Evolutionary conservation across 2,113 vertebrate species (phyloP).

Genomic region (Charina bottae): DNA sequence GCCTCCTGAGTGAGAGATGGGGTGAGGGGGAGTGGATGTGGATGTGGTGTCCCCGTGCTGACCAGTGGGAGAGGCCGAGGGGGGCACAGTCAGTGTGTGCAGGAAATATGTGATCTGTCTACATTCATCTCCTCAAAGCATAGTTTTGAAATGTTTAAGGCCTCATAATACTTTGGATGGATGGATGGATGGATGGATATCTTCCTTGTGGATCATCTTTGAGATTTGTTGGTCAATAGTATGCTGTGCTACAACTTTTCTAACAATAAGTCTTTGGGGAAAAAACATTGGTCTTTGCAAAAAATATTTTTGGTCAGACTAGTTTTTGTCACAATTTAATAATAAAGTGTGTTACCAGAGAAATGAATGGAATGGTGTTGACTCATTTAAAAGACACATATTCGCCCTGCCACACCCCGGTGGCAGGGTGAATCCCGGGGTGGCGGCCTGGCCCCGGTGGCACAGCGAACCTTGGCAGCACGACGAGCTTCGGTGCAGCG

Average conservation of each 20-base stretch:
- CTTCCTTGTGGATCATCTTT: not conserved
- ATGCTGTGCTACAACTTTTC: not conserved
- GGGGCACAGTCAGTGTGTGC: no score
- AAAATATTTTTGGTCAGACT: not conserved
- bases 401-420: no score
- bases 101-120: not conserved
- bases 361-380: not conserved
- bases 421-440: no score
- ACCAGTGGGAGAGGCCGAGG: no score
- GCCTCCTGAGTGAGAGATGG: no score
- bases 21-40: no score
- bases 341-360: not conserved
- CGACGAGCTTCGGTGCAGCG: no score
- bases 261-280: not conserved
- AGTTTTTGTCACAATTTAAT: not conserved
- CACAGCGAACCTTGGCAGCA: no score
- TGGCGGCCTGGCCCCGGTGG: no score
- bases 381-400: not conserved
- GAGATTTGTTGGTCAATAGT: not conserved
- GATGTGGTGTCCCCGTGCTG: no score
- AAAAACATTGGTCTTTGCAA: not conserved
- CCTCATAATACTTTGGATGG: not conserved
- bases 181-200: not conserved
- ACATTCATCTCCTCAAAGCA: not conserved
- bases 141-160: not conserved